phyloP scores from a whole-genome alignment of 1,140 invertebrate species.

The Anoplolepis gracilipes region DNA sequence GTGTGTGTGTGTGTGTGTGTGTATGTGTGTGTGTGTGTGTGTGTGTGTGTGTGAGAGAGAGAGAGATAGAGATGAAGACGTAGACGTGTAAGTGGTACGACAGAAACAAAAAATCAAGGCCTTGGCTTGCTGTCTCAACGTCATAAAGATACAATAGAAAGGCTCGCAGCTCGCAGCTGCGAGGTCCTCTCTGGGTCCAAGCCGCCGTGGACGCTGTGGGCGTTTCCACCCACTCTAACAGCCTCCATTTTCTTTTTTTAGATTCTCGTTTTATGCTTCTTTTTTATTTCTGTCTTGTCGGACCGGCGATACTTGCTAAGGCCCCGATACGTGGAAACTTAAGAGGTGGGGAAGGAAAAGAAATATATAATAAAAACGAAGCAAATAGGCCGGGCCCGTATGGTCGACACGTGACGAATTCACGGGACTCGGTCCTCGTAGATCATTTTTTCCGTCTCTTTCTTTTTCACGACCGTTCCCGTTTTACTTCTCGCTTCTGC shows the following conservation, averaged over 20 bases:
- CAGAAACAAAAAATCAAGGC: slow-evolving; percentile 13
- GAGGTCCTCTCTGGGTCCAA: slow-evolving; percentile 20
- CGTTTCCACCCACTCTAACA: slow-evolving; percentile 18
- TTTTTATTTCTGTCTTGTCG: slow-evolving; percentile 25
- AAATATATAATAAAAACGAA: slow-evolving; percentile 26
- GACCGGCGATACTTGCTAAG: background rate
- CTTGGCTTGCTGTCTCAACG: slow-evolving; percentile 47
- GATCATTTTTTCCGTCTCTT: background rate
- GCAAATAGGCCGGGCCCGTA: background rate
- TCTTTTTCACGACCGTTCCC: slow-evolving; percentile 12
- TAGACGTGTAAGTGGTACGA: slow-evolving; percentile 7
- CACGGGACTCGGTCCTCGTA: slow-evolving; percentile 5
- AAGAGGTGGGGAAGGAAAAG: background rate
- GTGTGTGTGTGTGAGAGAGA: background rate
- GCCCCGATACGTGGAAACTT: slow-evolving; percentile 34
- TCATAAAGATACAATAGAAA: slow-evolving; percentile 59
- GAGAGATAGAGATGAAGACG: slow-evolving; percentile 24
- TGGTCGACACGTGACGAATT: slow-evolving; percentile 58
- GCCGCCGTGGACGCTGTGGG: slow-evolving; percentile 52
- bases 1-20: too few species aligned
- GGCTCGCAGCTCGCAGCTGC: slow-evolving; percentile 42
- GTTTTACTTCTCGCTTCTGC: slow-evolving; percentile 8
- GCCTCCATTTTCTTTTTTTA: slow-evolving; percentile 14
- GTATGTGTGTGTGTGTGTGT: too few species aligned
- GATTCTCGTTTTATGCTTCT: background rate